Evolutionary conservation across 2,888 invertebrate species (phyloP), one percentile per base, ranked within the genome.

Genomic region (Melinopterus prodromus): DNA sequence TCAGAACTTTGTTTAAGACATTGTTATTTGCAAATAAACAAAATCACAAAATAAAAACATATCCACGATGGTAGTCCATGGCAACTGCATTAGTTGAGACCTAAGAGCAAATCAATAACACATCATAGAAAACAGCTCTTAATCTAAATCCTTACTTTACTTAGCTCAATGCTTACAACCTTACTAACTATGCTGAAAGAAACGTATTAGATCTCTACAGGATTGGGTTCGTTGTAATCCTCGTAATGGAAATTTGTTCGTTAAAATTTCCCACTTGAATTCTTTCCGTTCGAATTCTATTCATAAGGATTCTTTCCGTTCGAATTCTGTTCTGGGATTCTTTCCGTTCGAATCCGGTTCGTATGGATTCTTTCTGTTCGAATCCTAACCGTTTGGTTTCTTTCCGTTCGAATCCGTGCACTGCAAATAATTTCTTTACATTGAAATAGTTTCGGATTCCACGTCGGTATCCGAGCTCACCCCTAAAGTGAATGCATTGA

Each of bases 381-480:
- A 53, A 53, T 53, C 53, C 53, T 6, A 53, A 3, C 5, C 53
- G 53, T 53, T 53, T 53, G 53, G 12, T 3, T 53, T 6, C 1
- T 53, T 53, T 53, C 53, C 53, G 53, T 53, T 53, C 53, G 53
- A 53, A 53, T 53, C 53, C 53, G 53, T 53, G 53, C 2, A 6
- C 53, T 53, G 53, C 53, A 53, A 53, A 2, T 53, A 53, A 3
- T 53, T 53, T 53, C 53, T 53, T 6, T 53, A 53, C 53, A 6
- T 53, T 53, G 53, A 6, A 53, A 53, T 53, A 53, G 53, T 53
- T 37, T 71, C 71, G 2, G 71, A 14, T 37, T 71, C 37, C 38
- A n/a, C 69, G 15, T 69, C 69, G 75, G 75, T 38, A 16, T 76
- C 75, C 35, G 53, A 53, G 38, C 71, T 71, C 35, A 77, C 79